Base-by-base conservation (phyloP, 2,888 invertebrate genomes). In the Diloba caeruleocephala region DNA sequence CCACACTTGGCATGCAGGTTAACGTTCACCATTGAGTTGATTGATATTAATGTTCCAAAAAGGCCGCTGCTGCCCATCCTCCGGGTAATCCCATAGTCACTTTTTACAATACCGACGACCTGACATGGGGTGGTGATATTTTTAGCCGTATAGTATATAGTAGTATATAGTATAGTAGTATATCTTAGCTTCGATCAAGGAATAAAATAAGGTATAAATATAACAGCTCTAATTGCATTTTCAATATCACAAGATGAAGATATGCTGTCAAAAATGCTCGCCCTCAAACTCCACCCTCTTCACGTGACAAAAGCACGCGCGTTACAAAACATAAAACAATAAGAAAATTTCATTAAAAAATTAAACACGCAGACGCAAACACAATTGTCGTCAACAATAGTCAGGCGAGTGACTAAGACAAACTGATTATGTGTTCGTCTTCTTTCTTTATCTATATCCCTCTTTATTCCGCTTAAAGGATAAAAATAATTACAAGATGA, bases 401-500 rank as follows among this genome's bases (percentile, higher is more conserved):
- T 34, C 64, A 0, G 54, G 54, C 13, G 54, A 60, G 78, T 88
- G 90, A 82, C 85, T 89, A 85, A 82, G 86, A 88, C 88, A 89
- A 88, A 91, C 89, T 89, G 90, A 91, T 90, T 90, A 84, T 85
- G 78, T 84, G 78, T 74, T 57, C 67, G 54, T 53, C 62, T 85
- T 84, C 32, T 87, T 85, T 86, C 82, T 82, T 81, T 79, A 74
- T 74, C 73, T 70, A 76, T 80, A 29, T 4, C 13, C 29, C 13
- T 1, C 84, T 82, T 84, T 83, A 84, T 86, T 86, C 84, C 85
- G 84, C 85, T 90, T 87, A 92, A 91, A 90, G 91, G 91, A 92
- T 93, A 88, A 93, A 93, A 90, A 92, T 93, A 93, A 93, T 92
- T 90, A 91, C 90, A 89, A 91, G 92, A 93, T 92, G 89, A 90